These are phyloP conservation scores for Tetragonula clypearis DNA, from an alignment of 1,140 invertebrate species.

Conservation along the genomic window DNA sequence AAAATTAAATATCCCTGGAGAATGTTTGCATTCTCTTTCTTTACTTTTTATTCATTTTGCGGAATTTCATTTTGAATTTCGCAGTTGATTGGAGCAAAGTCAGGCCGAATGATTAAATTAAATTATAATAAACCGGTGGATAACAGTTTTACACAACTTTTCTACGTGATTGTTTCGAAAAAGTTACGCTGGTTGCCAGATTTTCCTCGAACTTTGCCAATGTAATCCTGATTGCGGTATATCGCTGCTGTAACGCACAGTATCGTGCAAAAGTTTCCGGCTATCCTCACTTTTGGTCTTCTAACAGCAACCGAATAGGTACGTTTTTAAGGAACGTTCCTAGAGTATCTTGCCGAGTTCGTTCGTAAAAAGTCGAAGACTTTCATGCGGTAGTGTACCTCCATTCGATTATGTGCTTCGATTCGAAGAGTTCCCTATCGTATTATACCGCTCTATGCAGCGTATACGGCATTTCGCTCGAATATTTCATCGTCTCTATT, in stretches of 20 bases:
- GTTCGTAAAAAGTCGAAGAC: not conserved
- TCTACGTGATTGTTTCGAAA: not conserved
- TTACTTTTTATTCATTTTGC: too few relatives aligned
- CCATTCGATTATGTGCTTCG: not conserved
- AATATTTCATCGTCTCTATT: not conserved
- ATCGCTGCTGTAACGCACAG: not conserved
- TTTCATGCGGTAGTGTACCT: not conserved
- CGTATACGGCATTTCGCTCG: not conserved
- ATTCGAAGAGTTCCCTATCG: not conserved
- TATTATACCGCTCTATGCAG: not conserved
- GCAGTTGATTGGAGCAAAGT: not conserved
- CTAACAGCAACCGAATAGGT: not conserved
- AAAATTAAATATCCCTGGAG: not conserved
- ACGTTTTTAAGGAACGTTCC: not conserved
- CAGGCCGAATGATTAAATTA: not conserved
- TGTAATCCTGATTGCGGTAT: not conserved
- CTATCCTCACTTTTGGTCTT: not conserved
- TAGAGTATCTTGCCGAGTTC: not conserved
- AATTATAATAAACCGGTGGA: not conserved
- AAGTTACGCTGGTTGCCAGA: not conserved
- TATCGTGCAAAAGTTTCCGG: not conserved
- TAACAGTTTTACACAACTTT: not conserved
- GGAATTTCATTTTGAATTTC: not conserved
- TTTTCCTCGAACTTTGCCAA: not conserved
- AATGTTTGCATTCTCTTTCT: too few relatives aligned